Conservation (phyloP, 2,888 invertebrate species). For the Microplitis deprimator region DNA sequence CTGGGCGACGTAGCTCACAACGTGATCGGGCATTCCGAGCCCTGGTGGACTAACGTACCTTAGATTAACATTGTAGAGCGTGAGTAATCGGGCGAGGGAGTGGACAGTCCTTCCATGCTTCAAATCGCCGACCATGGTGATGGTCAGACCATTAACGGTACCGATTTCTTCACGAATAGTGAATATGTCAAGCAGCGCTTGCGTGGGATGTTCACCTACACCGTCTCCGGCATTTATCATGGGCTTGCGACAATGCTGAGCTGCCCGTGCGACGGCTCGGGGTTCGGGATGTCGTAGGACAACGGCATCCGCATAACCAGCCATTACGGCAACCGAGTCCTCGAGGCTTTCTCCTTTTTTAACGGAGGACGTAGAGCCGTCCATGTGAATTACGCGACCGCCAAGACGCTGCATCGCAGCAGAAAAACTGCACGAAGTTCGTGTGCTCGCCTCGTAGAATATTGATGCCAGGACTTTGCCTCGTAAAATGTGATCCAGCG, state of each 20-base stretch:
- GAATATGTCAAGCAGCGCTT: slow-evolving; percentile 96
- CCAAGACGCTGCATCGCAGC: slow-evolving; percentile 98
- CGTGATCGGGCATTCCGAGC: slow-evolving; percentile 92
- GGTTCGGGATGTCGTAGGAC: slow-evolving; percentile 95
- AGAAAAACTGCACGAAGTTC: slow-evolving; percentile 96
- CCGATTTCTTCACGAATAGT: slow-evolving; percentile 99
- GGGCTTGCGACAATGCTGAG: slow-evolving; percentile 87
- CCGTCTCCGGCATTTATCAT: slow-evolving; percentile 99
- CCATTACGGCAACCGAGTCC: slow-evolving; percentile 87
- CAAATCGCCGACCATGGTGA: slow-evolving; percentile 98
- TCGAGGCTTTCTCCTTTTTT: slow-evolving; percentile 97
- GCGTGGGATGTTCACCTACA: slow-evolving; percentile 96
- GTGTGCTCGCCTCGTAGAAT: slow-evolving; percentile 98
- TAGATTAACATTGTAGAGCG: slow-evolving; percentile 93
- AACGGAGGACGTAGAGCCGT: slow-evolving; percentile 91
- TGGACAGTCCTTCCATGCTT: slow-evolving; percentile 99
- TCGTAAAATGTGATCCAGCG: slow-evolving; percentile 84
- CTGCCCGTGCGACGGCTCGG: slow-evolving; percentile 88
- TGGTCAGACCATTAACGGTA: slow-evolving; percentile 96
- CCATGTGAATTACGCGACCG: slow-evolving; percentile 91
- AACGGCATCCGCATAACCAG: slow-evolving; percentile 94
- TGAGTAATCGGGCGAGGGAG: slow-evolving; percentile 93
- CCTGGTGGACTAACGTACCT: slow-evolving; percentile 91
- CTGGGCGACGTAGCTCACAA: slow-evolving; percentile 83
- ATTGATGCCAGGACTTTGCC: slow-evolving; percentile 96